Evolutionary conservation across 2,888 invertebrate species (phyloP), one percentile per base, ranked within the genome.

Genomic region (Perizoma flavofasciatum): DNA sequence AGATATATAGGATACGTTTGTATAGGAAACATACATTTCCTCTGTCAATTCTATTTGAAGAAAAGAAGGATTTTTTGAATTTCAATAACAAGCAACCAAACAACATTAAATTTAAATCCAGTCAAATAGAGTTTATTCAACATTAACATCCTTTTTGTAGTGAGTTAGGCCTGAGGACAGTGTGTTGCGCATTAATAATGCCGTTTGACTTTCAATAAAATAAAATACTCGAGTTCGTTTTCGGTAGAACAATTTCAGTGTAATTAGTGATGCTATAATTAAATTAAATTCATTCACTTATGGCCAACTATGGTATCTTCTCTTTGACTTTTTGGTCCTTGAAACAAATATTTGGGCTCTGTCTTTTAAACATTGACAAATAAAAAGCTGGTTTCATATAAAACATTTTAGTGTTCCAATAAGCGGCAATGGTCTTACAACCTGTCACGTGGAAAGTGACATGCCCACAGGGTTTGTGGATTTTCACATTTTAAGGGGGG

Each of bases 131-230:
- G 33, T 3, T 10, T 5, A 34, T 8, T 10, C 4, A 41, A 50
- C 6, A n/a, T 34, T 10, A n/a, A n/a, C 34, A 50, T 10, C 10
- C 37, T 6, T 32, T 2, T 33, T 41, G 32, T 10, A 51, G 44
- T 35, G 54, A 40, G 47, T 6, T 8, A 40, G 33, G 41, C 41
- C 50, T 32, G 39, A 46, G 34, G 35, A 59, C 61, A 39, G 49
- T 53, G 63, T 61, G 65, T 63, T 55, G 10, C 57, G 66, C 66
- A 68, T 68, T 66, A 59, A 68, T 65, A 68, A 68, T 66, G 59
- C 60, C 58, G 65, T 62, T 64, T 47, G 61, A 66, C 63, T 63
- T 66, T 57, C 53, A 66, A 56, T 63, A 50, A 62, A 62, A 62
- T 58, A 58, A 62, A 54, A 62, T 35, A 58, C 51, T 58, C 39